Conservation (phyloP, 2,888 invertebrate species). For the Sminthurides aquaticus region DNA sequence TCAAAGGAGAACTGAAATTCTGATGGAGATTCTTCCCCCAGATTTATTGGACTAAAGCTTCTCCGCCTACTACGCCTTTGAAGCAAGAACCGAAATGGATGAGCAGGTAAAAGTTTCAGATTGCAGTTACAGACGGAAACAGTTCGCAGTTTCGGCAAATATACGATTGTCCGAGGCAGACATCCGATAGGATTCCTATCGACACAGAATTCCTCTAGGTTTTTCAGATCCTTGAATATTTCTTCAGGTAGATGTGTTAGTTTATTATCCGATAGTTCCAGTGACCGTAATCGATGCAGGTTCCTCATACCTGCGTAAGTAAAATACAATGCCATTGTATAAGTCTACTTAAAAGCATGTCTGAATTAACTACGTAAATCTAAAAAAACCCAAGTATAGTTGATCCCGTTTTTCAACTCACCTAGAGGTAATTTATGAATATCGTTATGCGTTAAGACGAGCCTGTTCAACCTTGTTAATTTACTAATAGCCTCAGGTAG, state of each 20-base stretch:
- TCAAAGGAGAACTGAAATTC: constrained; percentile 37
- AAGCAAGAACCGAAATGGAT: constrained; percentile 33
- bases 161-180: constrained; percentile 30
- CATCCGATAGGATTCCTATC: constrained; percentile 35
- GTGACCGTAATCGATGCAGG: constrained; percentile 26
- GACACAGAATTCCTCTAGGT: constrained; percentile 35
- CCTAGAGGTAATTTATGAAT: constrained; percentile 17
- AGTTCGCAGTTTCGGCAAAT: constrained; percentile 27
- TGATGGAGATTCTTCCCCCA: constrained; percentile 8
- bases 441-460: constrained; percentile 37
- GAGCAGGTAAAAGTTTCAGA: constrained; percentile 32
- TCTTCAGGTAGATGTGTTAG: constrained; percentile 23
- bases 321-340: not conserved
- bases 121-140: constrained; percentile 39
- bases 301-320: constrained; percentile 19
- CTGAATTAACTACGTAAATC: not conserved
- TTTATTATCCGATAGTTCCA: constrained; percentile 37
- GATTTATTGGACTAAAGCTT: not conserved
- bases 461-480: constrained; percentile 25
- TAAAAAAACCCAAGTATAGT: not conserved
- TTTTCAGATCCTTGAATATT: constrained; percentile 27
- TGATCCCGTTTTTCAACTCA: constrained; percentile 9
- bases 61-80: not conserved
- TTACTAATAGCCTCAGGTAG: constrained; percentile 33
- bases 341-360: not conserved